Evolutionary conservation across 2,113 vertebrate species (phyloP).

Genomic region (Dicrurus megarhynchus): DNA sequence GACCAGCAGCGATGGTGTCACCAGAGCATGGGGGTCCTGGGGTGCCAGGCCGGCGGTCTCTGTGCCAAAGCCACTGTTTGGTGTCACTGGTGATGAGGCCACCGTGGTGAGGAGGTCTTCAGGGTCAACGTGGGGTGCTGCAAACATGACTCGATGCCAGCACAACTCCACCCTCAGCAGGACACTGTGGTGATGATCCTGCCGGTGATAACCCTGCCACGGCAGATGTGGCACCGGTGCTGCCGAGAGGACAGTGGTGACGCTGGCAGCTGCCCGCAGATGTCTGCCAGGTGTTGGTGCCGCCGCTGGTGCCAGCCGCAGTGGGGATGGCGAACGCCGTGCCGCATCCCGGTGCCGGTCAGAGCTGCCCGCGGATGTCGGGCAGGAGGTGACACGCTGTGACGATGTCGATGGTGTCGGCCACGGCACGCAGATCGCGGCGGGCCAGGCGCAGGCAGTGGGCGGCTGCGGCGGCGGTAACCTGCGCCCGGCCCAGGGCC

Average conservation of each 20-base stretch:
- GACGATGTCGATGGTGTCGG: background rate
- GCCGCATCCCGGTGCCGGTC: background rate
- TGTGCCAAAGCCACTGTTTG: background rate
- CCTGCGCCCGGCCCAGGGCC: background rate
- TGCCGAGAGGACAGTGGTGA: background rate
- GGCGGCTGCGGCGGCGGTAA: background rate
- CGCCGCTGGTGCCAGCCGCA: background rate
- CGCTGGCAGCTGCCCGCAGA: background rate
- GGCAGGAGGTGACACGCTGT: background rate
- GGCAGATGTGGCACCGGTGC: background rate
- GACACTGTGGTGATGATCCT: background rate
- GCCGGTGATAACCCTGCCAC: background rate
- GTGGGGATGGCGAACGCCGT: fast-evolving
- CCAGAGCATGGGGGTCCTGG: background rate
- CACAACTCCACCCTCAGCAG: fast-evolving
- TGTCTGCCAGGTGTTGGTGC: background rate
- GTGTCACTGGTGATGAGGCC: background rate
- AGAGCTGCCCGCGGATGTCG: background rate
- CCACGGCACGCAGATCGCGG: background rate
- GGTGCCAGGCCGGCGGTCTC: fast-evolving
- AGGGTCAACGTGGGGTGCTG: background rate
- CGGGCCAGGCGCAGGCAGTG: constrained; percentile 1
- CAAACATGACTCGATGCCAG: background rate
- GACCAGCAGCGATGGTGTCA: background rate
- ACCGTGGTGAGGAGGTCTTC: background rate